These are phyloP conservation scores for Zalophus californianus DNA, from an alignment of 2,797 vertebrate genomes.

Conservation along the genomic window DNA sequence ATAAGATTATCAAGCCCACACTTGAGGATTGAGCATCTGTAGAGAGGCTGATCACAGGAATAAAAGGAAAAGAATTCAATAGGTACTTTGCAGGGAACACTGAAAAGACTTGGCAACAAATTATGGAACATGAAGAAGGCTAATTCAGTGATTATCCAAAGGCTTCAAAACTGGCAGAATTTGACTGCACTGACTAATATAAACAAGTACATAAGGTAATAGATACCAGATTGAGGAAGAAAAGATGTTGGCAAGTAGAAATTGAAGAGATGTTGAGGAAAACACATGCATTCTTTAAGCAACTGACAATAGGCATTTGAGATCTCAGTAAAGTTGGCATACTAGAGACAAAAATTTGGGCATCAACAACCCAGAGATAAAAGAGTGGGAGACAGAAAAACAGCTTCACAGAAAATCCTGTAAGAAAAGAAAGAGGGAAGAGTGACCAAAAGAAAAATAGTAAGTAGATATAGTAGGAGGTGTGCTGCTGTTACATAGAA, in stretches of 20 bases:
- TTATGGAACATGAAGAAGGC: conserved; percentile 13
- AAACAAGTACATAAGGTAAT: background rate
- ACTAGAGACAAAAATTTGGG: background rate
- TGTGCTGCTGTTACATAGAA: background rate
- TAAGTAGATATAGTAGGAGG: background rate
- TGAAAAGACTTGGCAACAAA: background rate
- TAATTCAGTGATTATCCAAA: conserved; percentile 15
- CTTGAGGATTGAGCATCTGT: background rate
- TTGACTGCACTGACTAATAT: background rate
- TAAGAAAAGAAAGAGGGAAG: conserved; percentile 2
- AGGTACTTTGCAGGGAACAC: background rate
- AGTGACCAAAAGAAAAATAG: background rate
- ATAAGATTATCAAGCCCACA: background rate
- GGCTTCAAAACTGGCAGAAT: conserved; percentile 11
- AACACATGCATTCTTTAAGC: background rate
- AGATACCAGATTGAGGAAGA: background rate
- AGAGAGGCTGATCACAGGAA: background rate
- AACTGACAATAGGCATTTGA: background rate
- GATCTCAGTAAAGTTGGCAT: background rate
- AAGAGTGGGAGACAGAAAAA: background rate
- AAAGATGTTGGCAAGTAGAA: background rate
- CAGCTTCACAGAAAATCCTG: background rate
- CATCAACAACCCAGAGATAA: background rate
- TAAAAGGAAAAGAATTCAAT: background rate
- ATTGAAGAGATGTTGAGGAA: background rate